Percentiles rank a stretch among this genome's conserved stretches.
Conservation (phyloP, 2,888 invertebrate species). For the Eupithecia subfuscata region DNA sequence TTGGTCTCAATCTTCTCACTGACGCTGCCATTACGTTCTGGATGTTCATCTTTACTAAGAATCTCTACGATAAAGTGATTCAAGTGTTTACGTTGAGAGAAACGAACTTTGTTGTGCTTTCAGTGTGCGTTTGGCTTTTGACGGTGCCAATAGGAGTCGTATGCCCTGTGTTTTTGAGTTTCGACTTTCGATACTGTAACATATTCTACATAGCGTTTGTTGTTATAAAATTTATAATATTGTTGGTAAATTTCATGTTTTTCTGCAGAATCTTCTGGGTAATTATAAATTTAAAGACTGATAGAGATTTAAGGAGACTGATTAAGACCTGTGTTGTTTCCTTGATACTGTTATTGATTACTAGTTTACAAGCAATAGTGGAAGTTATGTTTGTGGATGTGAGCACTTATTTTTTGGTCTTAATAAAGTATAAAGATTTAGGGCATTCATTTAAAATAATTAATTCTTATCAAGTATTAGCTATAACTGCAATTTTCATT, state of each 20-base stretch:
- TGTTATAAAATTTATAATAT: conserved; percentile 53
- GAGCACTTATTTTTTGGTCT: conserved; percentile 38
- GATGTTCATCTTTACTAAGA: conserved; percentile 70
- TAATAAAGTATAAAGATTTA: conserved; percentile 18
- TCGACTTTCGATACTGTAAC: conserved; percentile 16
- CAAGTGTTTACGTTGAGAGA: conserved; percentile 58
- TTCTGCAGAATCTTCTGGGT: conserved; percentile 62
- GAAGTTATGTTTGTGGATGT: conserved; percentile 63
- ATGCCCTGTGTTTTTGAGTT: conserved; percentile 20
- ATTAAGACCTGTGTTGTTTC: conserved; percentile 51
- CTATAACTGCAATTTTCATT: conserved; percentile 36
- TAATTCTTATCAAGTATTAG: conserved; percentile 46
- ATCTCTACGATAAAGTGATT: conserved; percentile 68
- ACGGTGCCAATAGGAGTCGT: conserved; percentile 55
- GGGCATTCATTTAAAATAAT: conserved; percentile 42
- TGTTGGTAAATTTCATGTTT: conserved; percentile 55
- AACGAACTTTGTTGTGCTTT: conserved; percentile 48
- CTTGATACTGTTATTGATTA: conserved; percentile 60
- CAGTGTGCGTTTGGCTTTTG: conserved; percentile 54
- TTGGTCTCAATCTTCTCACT: conserved; percentile 50
- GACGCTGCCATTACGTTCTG: conserved; percentile 62
- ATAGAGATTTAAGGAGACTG: conserved; percentile 34
- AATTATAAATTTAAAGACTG: conserved; percentile 42
- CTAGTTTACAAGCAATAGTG: conserved; percentile 63
- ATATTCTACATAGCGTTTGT: conserved; percentile 53